Conservation (phyloP, 2,797 vertebrate genomes). For the Channallabes apus region DNA sequence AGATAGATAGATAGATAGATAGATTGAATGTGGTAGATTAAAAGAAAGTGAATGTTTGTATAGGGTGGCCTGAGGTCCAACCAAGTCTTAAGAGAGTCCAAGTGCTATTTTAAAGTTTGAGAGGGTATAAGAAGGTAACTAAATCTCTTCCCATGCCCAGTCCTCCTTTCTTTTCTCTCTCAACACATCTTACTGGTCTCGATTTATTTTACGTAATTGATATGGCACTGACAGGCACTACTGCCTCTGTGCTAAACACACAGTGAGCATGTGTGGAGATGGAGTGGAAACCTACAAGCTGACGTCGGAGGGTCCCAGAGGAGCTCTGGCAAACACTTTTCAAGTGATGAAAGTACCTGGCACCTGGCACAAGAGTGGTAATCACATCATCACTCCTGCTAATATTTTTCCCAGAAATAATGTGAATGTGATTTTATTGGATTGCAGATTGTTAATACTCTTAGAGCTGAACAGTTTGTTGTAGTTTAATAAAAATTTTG, state of each 20-base stretch:
- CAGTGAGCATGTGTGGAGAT: neutral
- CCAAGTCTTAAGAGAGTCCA: slow-evolving; percentile 23
- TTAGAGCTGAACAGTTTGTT: neutral
- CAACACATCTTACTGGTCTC: slow-evolving; percentile 11
- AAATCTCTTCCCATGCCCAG: neutral
- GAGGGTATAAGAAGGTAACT: slow-evolving; percentile 36
- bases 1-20: too few relatives aligned
- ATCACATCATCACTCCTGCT: neutral
- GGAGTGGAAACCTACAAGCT: slow-evolving; percentile 18
- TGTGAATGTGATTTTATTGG: too few relatives aligned
- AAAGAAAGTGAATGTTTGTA: slow-evolving; percentile 35
- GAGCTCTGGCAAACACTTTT: slow-evolving; percentile 39
- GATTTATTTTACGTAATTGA: slow-evolving; percentile 30
- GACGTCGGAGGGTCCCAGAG: slow-evolving; percentile 45
- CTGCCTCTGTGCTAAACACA: neutral
- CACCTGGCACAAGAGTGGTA: neutral
- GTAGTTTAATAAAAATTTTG: neutral
- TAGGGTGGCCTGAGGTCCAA: slow-evolving; percentile 30
- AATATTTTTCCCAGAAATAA: neutral
- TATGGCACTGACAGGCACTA: slow-evolving; percentile 5
- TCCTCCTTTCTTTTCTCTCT: neutral
- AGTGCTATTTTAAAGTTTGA: slow-evolving; percentile 43
- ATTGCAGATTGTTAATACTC: neutral
- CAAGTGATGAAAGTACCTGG: slow-evolving; percentile 32
- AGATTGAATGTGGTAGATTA: slow-evolving; percentile 2